Base-by-base conservation (phyloP, 2,113 vertebrate genomes). In the Pachycephala philippinensis region DNA sequence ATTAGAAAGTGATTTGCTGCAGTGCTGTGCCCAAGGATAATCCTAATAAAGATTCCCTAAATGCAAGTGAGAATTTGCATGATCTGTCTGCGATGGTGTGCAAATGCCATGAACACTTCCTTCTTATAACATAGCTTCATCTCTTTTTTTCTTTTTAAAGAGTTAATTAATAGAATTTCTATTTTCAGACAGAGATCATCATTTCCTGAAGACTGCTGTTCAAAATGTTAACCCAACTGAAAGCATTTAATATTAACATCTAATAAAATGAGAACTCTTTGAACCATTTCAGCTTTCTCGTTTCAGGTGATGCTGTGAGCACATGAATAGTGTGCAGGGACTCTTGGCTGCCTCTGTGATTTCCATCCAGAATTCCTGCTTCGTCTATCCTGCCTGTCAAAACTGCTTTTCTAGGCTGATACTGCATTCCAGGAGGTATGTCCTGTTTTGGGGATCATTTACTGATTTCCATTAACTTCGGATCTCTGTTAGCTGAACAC, bases 371-470 rank as follows among this genome's bases (percentile, higher is more conserved):
- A 98, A 98, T 92, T 97, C 97, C 22, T 97, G 88, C 96, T 98
- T 98, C 82, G 15, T 87, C 39, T 99, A 98, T 87, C 98, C 98
- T 30, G 98, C 98, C 53, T 99, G 98, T 97, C 95, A 96, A 39
- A 98, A 92, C 68, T 99, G 98, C 96, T 95, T 97, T 60, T 98
- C 98, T 35, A 96, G 96, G 74, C 44, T 98, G 74, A 45, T 95
- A 26, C 64, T 97, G 39, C 78, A 94, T 66, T 92, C 97, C 22
- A 96, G 92, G 78, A 98, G 98, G 98, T 98, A 97, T 2, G 87
- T 70, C 45, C 27, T 83, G 10, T 20, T 91, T n/a, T 24, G 42
- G 16, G 59, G 31, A 26, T 65, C 7, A 11, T 63, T 63, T 45
- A 22, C 31, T 69, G 17, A 37, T 56, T 54, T 35, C 56, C 35